A percentile compares a stretch with the other conserved stretches of the same genome.
phyloP scores from a whole-genome alignment of 2,888 invertebrate species.

The Neoitamus cyanurus region DNA sequence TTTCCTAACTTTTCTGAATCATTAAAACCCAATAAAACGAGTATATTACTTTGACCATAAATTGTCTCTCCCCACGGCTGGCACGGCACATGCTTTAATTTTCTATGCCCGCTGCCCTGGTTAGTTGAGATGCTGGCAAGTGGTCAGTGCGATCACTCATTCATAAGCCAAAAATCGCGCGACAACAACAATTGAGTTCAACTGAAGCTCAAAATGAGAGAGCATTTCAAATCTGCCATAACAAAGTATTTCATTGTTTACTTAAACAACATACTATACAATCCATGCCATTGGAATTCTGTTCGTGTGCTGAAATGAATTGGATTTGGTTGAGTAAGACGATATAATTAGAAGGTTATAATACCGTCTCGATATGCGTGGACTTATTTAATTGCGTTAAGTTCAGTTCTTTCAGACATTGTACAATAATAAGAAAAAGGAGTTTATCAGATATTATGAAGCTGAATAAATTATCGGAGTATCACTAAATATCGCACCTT shows the following conservation, averaged over 20 bases:
- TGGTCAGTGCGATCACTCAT: neutral
- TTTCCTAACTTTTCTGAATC: neutral
- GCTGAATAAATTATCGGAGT: no score
- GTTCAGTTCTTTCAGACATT: neutral
- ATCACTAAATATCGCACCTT: no score
- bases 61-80: neutral
- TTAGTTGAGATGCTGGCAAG: neutral
- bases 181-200: neutral
- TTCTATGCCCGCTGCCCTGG: neutral
- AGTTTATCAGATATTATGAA: no score
- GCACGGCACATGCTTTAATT: neutral
- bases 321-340: neutral
- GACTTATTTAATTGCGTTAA: neutral
- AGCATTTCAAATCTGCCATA: neutral
- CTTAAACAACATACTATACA: neutral
- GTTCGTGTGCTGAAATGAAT: neutral
- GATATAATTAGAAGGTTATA: neutral
- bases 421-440: neutral
- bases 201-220: neutral
- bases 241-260: neutral
- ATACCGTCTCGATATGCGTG: neutral
- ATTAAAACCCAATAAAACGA: neutral
- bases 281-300: neutral
- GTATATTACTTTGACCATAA: neutral
- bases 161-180: neutral